These are phyloP conservation scores for Vesta saturnalis DNA, from an alignment of 2,888 invertebrate species.

Conservation along the genomic window DNA sequence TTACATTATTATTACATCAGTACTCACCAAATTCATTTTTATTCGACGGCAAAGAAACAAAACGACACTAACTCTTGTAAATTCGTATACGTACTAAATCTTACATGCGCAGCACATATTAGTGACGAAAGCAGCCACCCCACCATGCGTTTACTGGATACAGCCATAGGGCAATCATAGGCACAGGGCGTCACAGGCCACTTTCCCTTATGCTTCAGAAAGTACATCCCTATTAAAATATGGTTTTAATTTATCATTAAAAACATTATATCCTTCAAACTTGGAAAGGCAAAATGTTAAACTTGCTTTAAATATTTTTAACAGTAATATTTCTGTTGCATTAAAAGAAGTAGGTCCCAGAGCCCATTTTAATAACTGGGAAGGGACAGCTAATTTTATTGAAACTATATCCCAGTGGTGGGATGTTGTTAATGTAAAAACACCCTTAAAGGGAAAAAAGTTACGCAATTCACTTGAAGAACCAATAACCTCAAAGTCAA, in stretches of 20 bases:
- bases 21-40: too few species aligned
- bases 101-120: too few species aligned
- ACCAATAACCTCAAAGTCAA: constrained; percentile 6
- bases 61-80: too few species aligned
- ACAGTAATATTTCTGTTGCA: background rate
- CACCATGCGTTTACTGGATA: too few species aligned
- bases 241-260: constrained; percentile 1
- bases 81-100: too few species aligned
- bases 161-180: too few species aligned
- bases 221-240: constrained; percentile 13
- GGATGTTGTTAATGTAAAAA: constrained; percentile 19
- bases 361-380: background rate
- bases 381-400: constrained; percentile 13
- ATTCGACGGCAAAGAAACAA: too few species aligned
- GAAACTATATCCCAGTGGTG: constrained; percentile 10
- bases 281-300: constrained; percentile 17
- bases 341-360: constrained; percentile 11
- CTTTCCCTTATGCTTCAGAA: too few species aligned
- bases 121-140: too few species aligned
- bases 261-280: constrained; percentile 13
- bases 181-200: too few species aligned
- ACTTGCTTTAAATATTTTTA: constrained; percentile 8
- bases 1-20: too few species aligned
- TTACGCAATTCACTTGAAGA: constrained; percentile 10
- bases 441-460: constrained; percentile 9